A percentile compares a stretch with the other conserved stretches of the same genome.
Evolutionary conservation across 1,140 invertebrate species (phyloP).

Genomic region (Wasmannia auropunctata): DNA sequence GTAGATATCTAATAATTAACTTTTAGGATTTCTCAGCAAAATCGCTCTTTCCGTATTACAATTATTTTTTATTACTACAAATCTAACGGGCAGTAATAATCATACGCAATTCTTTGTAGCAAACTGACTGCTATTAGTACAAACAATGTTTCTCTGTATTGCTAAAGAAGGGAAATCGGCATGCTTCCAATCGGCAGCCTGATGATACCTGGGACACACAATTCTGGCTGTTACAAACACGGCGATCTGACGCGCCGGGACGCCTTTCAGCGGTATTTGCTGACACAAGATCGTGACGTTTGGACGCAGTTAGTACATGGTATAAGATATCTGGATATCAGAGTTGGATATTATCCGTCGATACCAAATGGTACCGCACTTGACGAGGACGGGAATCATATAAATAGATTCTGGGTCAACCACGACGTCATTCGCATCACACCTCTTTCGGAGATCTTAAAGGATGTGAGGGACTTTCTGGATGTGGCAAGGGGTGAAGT

Average conservation of each 20-base stretch:
- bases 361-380: constrained; percentile 73
- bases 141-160: constrained; percentile 24
- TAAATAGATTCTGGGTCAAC: constrained; percentile 90
- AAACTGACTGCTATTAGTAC: neutral
- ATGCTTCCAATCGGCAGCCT: constrained; percentile 86
- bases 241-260: constrained; percentile 81
- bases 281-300: constrained; percentile 91
- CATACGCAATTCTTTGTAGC: neutral
- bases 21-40: no score
- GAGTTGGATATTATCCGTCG: constrained; percentile 87
- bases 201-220: constrained; percentile 90
- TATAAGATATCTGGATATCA: constrained; percentile 92
- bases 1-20: no score
- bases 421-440: constrained; percentile 89
- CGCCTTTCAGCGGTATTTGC: constrained; percentile 84
- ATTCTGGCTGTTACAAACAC: constrained; percentile 87
- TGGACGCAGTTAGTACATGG: constrained; percentile 93
- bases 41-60: no score
- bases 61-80: neutral
- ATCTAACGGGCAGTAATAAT: neutral
- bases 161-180: constrained; percentile 84
- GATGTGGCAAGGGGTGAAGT: constrained; percentile 88
- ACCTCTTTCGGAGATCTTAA: constrained; percentile 87
- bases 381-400: constrained; percentile 66
- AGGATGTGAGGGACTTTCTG: constrained; percentile 88